These are phyloP conservation scores for Polydrusus pterygomalis DNA, from an alignment of 2,888 invertebrate species.

Conservation along the genomic window DNA sequence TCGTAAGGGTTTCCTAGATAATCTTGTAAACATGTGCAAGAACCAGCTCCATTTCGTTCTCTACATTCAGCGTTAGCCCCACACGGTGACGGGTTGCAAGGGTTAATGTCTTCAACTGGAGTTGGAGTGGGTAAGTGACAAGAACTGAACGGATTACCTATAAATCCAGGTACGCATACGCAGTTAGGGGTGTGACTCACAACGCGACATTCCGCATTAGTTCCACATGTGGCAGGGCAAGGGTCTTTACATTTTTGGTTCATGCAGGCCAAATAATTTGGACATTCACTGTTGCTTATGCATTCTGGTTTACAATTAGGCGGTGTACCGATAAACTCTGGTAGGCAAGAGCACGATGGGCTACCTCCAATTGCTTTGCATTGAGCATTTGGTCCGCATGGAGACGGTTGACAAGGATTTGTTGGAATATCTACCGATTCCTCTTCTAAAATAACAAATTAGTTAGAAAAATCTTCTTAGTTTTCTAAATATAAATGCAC, in stretches of 20 bases:
- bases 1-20: conserved; percentile 85
- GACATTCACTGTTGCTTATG: conserved; percentile 82
- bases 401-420: conserved; percentile 73
- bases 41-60: conserved; percentile 81
- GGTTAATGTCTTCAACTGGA: conserved; percentile 65
- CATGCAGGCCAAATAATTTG: conserved; percentile 81
- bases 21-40: conserved; percentile 81
- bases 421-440: conserved; percentile 64
- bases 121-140: conserved; percentile 68
- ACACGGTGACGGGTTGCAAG: conserved; percentile 74
- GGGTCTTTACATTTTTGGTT: conserved; percentile 85
- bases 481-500: too few species aligned
- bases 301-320: conserved; percentile 80
- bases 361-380: conserved; percentile 71
- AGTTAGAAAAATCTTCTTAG: too few species aligned
- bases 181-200: conserved; percentile 86
- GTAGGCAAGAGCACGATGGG: conserved; percentile 75
- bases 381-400: conserved; percentile 73
- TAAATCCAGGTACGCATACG: conserved; percentile 78
- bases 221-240: conserved; percentile 82
- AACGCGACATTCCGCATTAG: conserved; percentile 83
- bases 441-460: conserved; percentile 61
- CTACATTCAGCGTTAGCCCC: conserved; percentile 82
- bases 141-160: conserved; percentile 79
- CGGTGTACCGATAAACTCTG: conserved; percentile 71